A percentile compares a stretch with the other conserved stretches of the same genome.
Conservation (phyloP, 2,888 invertebrate species). For the Selenia dentaria region DNA sequence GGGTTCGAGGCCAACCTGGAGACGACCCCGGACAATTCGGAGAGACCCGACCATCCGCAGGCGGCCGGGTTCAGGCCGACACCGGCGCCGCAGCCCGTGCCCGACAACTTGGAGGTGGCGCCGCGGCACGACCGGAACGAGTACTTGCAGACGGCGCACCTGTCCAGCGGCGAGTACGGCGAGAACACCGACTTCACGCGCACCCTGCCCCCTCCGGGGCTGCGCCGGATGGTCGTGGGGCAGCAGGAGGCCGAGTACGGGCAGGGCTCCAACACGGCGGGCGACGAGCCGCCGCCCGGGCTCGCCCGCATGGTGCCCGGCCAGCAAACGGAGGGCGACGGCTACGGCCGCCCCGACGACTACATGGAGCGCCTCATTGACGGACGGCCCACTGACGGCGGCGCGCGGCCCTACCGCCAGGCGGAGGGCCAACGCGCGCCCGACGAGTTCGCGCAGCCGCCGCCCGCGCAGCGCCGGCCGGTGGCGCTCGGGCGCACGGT, state of each 20-base stretch:
- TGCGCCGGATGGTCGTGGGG: conserved; percentile 87
- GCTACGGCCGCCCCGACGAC: conserved; percentile 63
- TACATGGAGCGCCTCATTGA: conserved; percentile 75
- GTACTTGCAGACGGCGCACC: conserved; percentile 90
- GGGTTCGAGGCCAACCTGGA: conserved; percentile 86
- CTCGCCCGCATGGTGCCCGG: conserved; percentile 82
- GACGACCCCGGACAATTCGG: conserved; percentile 88
- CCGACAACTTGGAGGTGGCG: conserved; percentile 86
- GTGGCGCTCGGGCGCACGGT: conserved; percentile 84
- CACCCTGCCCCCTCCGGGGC: conserved; percentile 85
- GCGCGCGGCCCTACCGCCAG: conserved; percentile 54
- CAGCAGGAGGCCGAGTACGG: conserved; percentile 85
- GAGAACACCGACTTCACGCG: conserved; percentile 72
- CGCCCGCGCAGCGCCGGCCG: conserved; percentile 75
- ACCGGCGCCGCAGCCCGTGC: conserved; percentile 57
- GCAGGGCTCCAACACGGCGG: conserved; percentile 57
- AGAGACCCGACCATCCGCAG: conserved; percentile 84
- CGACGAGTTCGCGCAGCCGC: conserved; percentile 84
- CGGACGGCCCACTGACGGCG: conserved; percentile 65
- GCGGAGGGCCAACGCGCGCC: conserved; percentile 64
- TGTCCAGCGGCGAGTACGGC: conserved; percentile 84
- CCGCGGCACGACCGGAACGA: conserved; percentile 90
- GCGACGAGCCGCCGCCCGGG: conserved; percentile 81
- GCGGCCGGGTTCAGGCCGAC: conserved; percentile 49
- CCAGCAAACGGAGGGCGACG: conserved; percentile 71